Conservation (phyloP, 2,797 vertebrate genomes). For the Sebastes iracundus region DNA sequence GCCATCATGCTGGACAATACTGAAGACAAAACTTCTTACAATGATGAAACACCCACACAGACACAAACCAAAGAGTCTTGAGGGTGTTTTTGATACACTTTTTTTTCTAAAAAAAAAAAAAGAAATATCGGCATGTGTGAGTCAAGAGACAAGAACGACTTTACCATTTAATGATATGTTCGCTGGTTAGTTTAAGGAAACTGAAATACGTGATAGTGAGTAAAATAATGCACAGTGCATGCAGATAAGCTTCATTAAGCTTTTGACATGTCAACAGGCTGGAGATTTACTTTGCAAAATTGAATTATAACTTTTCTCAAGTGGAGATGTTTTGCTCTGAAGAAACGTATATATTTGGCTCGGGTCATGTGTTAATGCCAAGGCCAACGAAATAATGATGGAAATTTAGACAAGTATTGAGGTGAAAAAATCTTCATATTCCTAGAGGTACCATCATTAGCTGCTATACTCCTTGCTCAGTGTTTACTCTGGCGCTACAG, state of each 20-base stretch:
- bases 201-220: background rate
- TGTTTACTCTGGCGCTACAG: constrained; percentile 49
- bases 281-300: constrained; percentile 20
- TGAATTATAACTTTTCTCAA: constrained; percentile 31
- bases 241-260: constrained; percentile 30
- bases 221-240: constrained; percentile 11
- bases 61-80: constrained; percentile 24
- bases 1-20: constrained; percentile 46
- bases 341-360: constrained; percentile 18
- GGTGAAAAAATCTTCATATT: constrained; percentile 26
- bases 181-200: background rate
- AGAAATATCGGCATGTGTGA: constrained; percentile 10
- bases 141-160: constrained; percentile 1
- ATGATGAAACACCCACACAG: constrained; percentile 44
- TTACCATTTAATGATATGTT: constrained; percentile 11
- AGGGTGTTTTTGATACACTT: constrained; percentile 21
- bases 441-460: constrained; percentile 54
- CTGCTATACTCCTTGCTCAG: constrained; percentile 32
- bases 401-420: constrained; percentile 50
- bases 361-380: constrained; percentile 37
- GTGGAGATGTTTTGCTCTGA: constrained; percentile 18
- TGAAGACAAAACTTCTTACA: constrained; percentile 40
- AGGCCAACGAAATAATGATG: constrained; percentile 54
- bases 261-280: constrained; percentile 48
- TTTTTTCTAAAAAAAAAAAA: too few relatives aligned